These are phyloP conservation scores for Melanerpes aurifrons DNA, from an alignment of 2,113 vertebrate genomes.

Conservation along the genomic window DNA sequence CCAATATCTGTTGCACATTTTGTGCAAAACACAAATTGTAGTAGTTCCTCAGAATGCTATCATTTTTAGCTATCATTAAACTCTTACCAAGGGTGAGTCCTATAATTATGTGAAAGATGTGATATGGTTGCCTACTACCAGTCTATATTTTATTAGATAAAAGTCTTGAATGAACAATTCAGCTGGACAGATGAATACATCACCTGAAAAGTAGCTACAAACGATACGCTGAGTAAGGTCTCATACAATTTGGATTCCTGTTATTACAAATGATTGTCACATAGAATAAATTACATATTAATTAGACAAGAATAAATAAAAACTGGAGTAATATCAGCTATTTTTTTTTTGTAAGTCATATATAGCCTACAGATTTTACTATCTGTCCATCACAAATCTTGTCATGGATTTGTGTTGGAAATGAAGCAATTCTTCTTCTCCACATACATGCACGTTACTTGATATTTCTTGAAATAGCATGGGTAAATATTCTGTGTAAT, in stretches of 20 bases:
- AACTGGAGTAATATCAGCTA: background rate
- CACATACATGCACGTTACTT: background rate
- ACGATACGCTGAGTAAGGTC: background rate
- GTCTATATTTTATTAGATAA: conserved; percentile 2
- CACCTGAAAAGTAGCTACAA: background rate
- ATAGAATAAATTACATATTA: background rate
- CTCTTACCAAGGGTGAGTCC: background rate
- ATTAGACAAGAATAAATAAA: conserved; percentile 24
- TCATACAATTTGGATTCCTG: background rate
- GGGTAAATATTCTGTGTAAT: background rate
- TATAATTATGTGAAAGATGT: background rate
- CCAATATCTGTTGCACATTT: background rate
- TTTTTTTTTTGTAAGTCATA: background rate
- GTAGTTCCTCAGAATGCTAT: background rate
- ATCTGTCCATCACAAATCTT: background rate
- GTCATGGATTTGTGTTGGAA: background rate
- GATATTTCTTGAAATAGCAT: background rate
- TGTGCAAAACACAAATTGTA: background rate
- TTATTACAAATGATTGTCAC: background rate
- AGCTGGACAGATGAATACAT: background rate
- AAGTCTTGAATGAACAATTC: background rate
- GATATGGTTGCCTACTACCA: background rate
- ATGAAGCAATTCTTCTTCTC: background rate
- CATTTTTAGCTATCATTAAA: background rate
- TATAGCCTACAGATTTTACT: background rate